Evolutionary conservation across 2,113 vertebrate species (phyloP).

Genomic region (Lophotis ruficrista): DNA sequence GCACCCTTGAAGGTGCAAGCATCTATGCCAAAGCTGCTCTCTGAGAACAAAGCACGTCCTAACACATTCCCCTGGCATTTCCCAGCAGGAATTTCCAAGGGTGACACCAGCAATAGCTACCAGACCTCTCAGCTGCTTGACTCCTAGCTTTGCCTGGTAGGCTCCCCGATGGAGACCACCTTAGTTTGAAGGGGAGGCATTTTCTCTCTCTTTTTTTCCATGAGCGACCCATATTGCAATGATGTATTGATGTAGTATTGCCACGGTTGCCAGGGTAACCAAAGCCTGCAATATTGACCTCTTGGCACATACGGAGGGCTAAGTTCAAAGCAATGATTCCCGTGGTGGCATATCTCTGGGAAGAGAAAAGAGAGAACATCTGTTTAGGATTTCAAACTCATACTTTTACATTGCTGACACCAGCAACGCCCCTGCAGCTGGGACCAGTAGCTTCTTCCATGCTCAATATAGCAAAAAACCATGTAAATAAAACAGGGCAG

Average conservation of each 20-base stretch:
- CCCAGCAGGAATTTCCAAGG: neutral
- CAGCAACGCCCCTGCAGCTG: neutral
- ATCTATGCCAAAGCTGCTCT: neutral
- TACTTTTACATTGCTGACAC: neutral
- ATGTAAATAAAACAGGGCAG: neutral
- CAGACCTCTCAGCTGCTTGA: neutral
- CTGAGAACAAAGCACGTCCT: neutral
- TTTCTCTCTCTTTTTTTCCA: neutral
- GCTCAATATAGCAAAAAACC: neutral
- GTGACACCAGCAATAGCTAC: neutral
- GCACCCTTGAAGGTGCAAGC: neutral
- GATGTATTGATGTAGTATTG: neutral
- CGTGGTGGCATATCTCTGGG: neutral
- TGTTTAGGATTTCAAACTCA: neutral
- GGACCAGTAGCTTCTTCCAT: neutral
- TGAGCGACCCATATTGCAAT: neutral
- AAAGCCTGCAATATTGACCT: neutral
- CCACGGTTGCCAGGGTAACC: constrained; percentile 5
- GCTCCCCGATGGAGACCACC: neutral
- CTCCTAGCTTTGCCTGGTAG: neutral
- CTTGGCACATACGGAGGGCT: neutral
- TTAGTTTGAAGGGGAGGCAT: neutral
- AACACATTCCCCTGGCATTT: neutral
- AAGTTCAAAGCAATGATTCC: constrained; percentile 18
- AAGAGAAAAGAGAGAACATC: neutral